phyloP scores from a whole-genome alignment of 2,797 vertebrate species.

The Discoglossus pictus region DNA sequence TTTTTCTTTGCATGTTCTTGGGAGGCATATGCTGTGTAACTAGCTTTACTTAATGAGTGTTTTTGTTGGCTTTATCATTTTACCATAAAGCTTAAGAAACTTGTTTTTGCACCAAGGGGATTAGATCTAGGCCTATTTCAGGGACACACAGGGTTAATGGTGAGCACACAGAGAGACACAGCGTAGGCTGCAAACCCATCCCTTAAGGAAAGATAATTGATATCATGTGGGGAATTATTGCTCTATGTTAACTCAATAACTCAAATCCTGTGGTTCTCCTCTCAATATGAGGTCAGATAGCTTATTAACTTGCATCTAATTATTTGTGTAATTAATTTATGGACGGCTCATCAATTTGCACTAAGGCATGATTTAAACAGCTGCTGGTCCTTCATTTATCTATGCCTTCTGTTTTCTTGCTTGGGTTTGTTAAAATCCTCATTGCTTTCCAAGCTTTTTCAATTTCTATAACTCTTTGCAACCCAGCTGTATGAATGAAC shows the following conservation, averaged over 20 bases:
- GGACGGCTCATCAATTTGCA: conserved; percentile 58
- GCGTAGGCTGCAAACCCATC: conserved; percentile 58
- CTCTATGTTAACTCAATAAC: conserved; percentile 64
- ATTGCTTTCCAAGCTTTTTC: too few relatives aligned
- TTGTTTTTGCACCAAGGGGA: neutral
- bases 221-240: conserved; percentile 65
- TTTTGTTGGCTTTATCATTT: conserved; percentile 33
- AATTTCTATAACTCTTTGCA: too few relatives aligned
- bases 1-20: conserved; percentile 52
- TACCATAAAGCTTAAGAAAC: too few relatives aligned
- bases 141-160: conserved; percentile 52
- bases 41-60: conserved; percentile 54
- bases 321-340: conserved; percentile 62
- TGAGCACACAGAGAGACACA: conserved; percentile 50
- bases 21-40: conserved; percentile 55
- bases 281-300: conserved; percentile 64
- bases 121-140: conserved; percentile 35
- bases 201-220: conserved; percentile 54
- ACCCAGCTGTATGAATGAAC: too few relatives aligned
- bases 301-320: conserved; percentile 67
- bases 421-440: too few relatives aligned
- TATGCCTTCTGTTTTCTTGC: conserved; percentile 19
- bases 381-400: conserved; percentile 43
- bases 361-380: conserved; percentile 52
- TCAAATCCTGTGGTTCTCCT: conserved; percentile 62